Percentiles rank a stretch among this genome's conserved stretches.
Conservation (phyloP, 2,888 invertebrate species). For the Hydraecia micacea region DNA sequence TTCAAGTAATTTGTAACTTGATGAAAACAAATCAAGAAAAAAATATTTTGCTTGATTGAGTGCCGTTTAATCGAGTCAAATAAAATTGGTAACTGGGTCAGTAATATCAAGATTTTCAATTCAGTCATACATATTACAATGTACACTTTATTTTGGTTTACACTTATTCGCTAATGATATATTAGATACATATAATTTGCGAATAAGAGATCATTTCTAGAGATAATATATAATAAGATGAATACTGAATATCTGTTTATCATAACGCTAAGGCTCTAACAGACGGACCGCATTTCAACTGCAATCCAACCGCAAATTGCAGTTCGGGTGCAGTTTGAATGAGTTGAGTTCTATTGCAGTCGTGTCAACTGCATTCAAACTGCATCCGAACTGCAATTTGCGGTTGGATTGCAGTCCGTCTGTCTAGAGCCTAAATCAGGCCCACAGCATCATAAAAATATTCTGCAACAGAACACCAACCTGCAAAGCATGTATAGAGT, state of each 20-base stretch:
- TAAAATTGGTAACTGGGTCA: neutral
- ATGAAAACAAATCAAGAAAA: neutral
- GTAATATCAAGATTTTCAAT: neutral
- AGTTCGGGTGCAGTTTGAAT: too few species aligned
- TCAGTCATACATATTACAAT: neutral
- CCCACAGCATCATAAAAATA: neutral
- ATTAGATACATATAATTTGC: too few species aligned
- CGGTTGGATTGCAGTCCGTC: too few species aligned
- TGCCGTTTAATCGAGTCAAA: neutral
- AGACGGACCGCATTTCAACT: too few species aligned
- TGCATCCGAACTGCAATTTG: too few species aligned
- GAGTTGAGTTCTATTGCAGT: too few species aligned
- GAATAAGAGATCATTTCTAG: neutral
- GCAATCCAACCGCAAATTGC: too few species aligned
- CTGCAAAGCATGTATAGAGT: constrained; percentile 96
- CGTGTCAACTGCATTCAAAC: too few species aligned
- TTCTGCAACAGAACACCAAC: constrained; percentile 72
- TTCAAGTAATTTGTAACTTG: neutral
- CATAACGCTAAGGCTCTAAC: too few species aligned
- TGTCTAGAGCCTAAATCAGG: too few species aligned
- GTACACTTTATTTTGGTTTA: neutral
- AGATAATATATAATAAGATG: too few species aligned
- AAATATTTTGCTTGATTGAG: neutral
- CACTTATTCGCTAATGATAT: neutral
- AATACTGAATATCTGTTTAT: neutral